These are phyloP conservation scores for Diachasmimorpha longicaudata DNA, from an alignment of 1,140 invertebrate species.

Conservation along the genomic window DNA sequence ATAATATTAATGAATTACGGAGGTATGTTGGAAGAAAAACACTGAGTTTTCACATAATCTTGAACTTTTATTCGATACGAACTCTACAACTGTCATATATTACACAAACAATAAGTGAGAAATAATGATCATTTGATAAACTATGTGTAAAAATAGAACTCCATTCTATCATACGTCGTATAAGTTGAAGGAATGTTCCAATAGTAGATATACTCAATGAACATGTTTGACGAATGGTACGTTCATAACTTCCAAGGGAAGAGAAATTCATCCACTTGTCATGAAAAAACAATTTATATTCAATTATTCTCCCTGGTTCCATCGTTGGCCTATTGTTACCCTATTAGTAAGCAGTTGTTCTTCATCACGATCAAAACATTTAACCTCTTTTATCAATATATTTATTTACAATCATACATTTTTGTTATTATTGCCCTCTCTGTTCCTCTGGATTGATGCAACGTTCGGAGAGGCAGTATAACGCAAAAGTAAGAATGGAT, in stretches of 20 bases:
- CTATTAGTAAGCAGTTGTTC: neutral
- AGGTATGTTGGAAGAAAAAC: too few species aligned
- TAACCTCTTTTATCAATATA: neutral
- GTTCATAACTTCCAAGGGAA: neutral
- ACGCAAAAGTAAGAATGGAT: neutral
- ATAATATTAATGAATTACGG: too few species aligned
- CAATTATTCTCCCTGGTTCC: too few species aligned
- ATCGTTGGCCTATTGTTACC: too few species aligned
- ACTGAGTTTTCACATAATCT: neutral
- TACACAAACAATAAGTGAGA: conserved; percentile 1
- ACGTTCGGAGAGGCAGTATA: neutral
- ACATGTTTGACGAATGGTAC: neutral
- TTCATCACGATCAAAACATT: neutral
- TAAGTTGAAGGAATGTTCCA: neutral
- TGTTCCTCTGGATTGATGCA: too few species aligned
- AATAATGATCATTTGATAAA: neutral
- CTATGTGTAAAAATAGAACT: conserved; percentile 7
- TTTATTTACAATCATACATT: neutral
- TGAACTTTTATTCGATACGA: neutral
- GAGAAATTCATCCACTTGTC: neutral
- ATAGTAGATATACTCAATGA: neutral
- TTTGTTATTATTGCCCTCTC: neutral
- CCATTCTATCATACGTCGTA: neutral
- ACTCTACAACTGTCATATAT: conserved; percentile 2
- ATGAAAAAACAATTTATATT: too few species aligned